phyloP scores from a whole-genome alignment of 2,797 vertebrate genomes.

The Crypturellus tataupa region DNA sequence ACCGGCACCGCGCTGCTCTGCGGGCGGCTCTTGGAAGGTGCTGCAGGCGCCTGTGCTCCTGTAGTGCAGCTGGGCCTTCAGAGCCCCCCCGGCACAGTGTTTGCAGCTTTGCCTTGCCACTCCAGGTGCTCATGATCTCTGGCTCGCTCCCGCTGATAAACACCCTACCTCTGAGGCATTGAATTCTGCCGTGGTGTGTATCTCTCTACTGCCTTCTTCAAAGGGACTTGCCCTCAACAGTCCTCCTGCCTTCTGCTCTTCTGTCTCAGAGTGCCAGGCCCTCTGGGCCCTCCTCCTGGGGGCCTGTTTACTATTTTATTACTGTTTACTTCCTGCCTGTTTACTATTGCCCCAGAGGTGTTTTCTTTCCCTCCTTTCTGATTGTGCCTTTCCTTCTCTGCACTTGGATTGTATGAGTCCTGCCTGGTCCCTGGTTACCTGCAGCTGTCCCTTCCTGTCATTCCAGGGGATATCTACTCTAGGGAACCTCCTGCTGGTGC shows the following conservation, averaged over 20 bases:
- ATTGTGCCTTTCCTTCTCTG: not conserved
- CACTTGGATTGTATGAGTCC: not conserved
- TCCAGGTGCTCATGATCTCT: not conserved
- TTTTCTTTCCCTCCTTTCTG: not conserved
- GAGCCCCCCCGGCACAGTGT: not conserved
- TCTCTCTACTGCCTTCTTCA: not conserved
- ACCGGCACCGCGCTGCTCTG: fast-evolving
- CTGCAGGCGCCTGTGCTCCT: fast-evolving
- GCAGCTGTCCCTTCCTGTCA: not conserved
- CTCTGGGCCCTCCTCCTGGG: not conserved
- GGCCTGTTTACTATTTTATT: too few relatives aligned
- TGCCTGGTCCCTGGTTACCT: not conserved
- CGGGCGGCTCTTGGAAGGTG: not conserved
- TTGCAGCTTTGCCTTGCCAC: not conserved
- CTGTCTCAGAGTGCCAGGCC: not conserved
- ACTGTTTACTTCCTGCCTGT: not conserved
- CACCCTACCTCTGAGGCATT: not conserved
- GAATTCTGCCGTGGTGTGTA: not conserved
- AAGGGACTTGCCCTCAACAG: too few relatives aligned
- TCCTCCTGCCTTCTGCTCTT: not conserved
- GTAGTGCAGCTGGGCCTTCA: not conserved
- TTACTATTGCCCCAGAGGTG: not conserved
- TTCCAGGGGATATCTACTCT: not conserved
- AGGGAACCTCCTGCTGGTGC: too few relatives aligned
- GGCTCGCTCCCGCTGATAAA: not conserved